These are phyloP conservation scores for Lutjanus erythropterus DNA, from an alignment of 2,113 vertebrate species.

Conservation along the genomic window DNA sequence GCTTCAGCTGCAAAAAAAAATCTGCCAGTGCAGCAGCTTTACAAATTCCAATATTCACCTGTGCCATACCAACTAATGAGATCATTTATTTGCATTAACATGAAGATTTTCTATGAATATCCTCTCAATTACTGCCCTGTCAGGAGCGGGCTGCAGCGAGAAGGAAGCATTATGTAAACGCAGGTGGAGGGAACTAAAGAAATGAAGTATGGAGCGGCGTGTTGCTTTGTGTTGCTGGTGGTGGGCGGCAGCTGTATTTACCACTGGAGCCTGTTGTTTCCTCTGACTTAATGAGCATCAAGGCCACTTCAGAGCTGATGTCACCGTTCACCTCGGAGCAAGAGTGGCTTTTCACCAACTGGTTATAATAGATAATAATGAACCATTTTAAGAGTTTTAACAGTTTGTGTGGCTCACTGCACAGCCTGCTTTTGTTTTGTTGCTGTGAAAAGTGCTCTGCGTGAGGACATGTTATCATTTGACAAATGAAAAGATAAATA, in stretches of 20 bases:
- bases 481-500: not conserved
- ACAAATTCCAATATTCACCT: not conserved
- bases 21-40: not conserved
- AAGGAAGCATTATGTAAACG: slow-evolving; percentile 73
- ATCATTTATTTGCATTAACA: slow-evolving; percentile 4
- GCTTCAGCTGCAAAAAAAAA: not conserved
- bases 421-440: not conserved
- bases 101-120: not conserved
- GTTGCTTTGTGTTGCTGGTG: slow-evolving; percentile 40
- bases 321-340: slow-evolving; percentile 36
- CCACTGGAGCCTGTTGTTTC: slow-evolving; percentile 62
- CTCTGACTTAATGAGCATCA: slow-evolving; percentile 71
- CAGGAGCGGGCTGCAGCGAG: slow-evolving; percentile 38
- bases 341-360: slow-evolving; percentile 36
- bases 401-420: slow-evolving; percentile 6
- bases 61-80: not conserved
- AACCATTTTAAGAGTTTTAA: slow-evolving; percentile 10
- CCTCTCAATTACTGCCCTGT: slow-evolving; percentile 36
- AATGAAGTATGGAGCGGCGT: slow-evolving; percentile 32
- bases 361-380: slow-evolving; percentile 29
- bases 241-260: slow-evolving; percentile 80
- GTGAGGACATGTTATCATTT: not conserved
- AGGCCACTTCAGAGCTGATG: slow-evolving; percentile 57
- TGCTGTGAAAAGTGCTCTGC: not conserved
- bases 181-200: slow-evolving; percentile 47